Evolutionary conservation across 2,888 invertebrate genomes (phyloP).

Genomic region (Polietes domitor): DNA sequence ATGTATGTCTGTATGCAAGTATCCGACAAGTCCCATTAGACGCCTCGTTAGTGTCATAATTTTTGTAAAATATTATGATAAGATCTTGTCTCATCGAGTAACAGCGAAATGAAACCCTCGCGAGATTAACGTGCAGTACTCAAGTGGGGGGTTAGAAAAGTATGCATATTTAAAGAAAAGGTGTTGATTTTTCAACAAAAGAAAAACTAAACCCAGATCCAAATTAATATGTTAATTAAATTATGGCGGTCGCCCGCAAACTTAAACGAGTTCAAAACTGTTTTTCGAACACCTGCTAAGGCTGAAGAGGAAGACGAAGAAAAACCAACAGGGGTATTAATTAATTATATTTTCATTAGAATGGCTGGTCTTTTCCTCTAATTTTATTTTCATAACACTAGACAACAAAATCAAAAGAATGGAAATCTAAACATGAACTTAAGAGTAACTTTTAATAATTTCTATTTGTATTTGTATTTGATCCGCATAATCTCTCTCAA

Average conservation of each 20-base stretch:
- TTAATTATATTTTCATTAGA: too few relatives aligned
- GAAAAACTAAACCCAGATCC: not conserved
- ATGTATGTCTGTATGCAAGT: too few relatives aligned
- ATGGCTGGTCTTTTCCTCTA: too few relatives aligned
- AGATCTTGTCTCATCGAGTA: conserved; percentile 8
- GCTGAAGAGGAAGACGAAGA: not conserved
- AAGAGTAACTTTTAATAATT: too few relatives aligned
- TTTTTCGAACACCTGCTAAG: not conserved
- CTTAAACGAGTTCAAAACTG: not conserved
- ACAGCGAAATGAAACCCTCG: not conserved
- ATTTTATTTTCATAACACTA: too few relatives aligned
- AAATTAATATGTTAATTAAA: conserved; percentile 6
- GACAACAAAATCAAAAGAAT: too few relatives aligned
- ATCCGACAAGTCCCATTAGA: conserved; percentile 46
- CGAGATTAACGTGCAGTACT: not conserved
- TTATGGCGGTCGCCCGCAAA: conserved; percentile 12
- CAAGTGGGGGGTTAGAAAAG: not conserved
- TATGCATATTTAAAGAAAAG: not conserved
- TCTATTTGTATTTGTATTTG: too few relatives aligned
- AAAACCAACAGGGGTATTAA: too few relatives aligned
- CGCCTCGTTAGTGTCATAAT: conserved; percentile 55
- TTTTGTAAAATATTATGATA: conserved; percentile 24
- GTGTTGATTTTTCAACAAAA: not conserved
- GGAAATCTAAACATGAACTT: too few relatives aligned
- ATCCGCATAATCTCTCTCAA: too few relatives aligned